Base-by-base conservation (phyloP, 2,113 vertebrate species). In the Mesoclemmys tuberculata region DNA sequence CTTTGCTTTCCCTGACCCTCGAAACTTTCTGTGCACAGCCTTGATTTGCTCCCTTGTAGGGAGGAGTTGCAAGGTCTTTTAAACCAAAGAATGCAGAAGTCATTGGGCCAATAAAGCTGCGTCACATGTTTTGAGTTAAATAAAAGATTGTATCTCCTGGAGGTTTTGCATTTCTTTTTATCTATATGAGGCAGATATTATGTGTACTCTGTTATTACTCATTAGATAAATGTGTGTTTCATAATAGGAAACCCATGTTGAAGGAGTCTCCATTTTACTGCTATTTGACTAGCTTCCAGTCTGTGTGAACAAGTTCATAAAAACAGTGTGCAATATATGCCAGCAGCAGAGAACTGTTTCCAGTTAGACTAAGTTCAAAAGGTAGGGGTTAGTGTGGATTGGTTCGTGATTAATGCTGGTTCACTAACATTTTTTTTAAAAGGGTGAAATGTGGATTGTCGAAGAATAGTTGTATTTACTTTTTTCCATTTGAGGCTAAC, bases 291-390 rank as follows among this genome's bases (percentile, higher is more conserved):
- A 49, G 41, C 19, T 26, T 13, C 24, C 55, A 41, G n/a, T 19
- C 18, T 5, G 16, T 29, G 6, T 51, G 3, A 5, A 49, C 14
- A 38, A 5, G 18, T 8, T 16, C 1, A 2, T 38, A 1, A 18
- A 31, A 38, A 0, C 18, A 64, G 31, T 18, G 8, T 0, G 18
- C 12, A 4, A 58, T 0, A 5, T 31, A 27, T 48, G 8, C n/a
- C 9, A 16, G 55, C 48, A 9, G 41, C 49, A 5, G 31, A 13
- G 4, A n/a, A 41, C 58, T 24, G 77, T 31, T 10, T 41, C 22
- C n/a, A 41, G 68, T 21, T 41, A 74, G 38, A 0, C 10, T n/a
- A 41, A 11, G 8, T 6, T 24, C 6, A 1, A 5, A 38, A 52
- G 1, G 13, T n/a, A 48, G 26, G 56, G 49, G 5, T 84, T 38